Evolutionary conservation across 2,888 invertebrate species (phyloP).

Genomic region (Eupithecia dodoneata): DNA sequence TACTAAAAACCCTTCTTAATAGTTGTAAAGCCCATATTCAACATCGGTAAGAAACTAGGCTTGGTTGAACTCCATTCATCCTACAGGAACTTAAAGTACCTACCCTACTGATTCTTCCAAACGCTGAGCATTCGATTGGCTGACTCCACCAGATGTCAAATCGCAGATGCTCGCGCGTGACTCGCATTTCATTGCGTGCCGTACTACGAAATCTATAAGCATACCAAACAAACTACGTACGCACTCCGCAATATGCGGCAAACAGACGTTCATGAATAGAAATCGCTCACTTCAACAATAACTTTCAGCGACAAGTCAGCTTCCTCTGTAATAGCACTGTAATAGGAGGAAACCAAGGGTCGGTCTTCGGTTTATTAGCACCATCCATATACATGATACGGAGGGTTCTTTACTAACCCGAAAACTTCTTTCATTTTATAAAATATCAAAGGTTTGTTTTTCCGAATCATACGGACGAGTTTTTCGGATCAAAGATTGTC

Average conservation of each 20-base stretch:
- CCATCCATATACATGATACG: constrained; percentile 59
- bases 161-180: constrained; percentile 28
- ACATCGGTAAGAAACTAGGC: neutral
- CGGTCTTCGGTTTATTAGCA: constrained; percentile 55
- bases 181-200: constrained; percentile 34
- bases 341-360: constrained; percentile 52
- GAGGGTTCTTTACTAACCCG: constrained; percentile 36
- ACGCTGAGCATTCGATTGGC: neutral
- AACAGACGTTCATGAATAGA: constrained; percentile 73
- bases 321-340: constrained; percentile 53
- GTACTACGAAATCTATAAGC: constrained; percentile 27
- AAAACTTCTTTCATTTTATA: constrained; percentile 38
- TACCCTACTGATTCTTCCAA: neutral
- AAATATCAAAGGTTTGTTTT: constrained; percentile 28
- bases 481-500: constrained; percentile 24
- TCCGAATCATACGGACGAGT: constrained; percentile 17
- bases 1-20: neutral
- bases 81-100: neutral
- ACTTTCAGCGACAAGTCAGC: constrained; percentile 57
- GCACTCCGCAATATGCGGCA: constrained; percentile 53
- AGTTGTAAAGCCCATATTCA: neutral
- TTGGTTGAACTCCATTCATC: neutral
- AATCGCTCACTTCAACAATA: constrained; percentile 72
- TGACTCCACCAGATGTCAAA: constrained; percentile 32
- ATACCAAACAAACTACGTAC: constrained; percentile 39